Base-by-base conservation (phyloP, 2,888 invertebrate genomes). In the Hypolimnas misippus region DNA sequence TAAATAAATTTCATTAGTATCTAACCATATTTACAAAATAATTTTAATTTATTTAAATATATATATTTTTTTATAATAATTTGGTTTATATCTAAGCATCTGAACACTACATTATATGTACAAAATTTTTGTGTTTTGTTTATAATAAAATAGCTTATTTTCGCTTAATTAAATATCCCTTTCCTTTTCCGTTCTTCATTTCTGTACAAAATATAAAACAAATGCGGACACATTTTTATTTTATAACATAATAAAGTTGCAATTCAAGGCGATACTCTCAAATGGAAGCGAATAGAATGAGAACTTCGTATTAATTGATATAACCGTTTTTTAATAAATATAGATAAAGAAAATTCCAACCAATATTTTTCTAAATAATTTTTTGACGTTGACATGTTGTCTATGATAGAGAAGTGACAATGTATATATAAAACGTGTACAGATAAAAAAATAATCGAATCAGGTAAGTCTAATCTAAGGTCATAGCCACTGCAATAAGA, bases 401-500 rank as follows among this genome's bases (percentile, higher is more conserved):
- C 44, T 12, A 46, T 46, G 29, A 19, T 3, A 10, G 19, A 49
- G 8, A 29, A 49, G 49, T 49, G 49, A 29, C 17, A 52, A 19
- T 40, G 7, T 44, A 55, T 14, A 21, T 1, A 29, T 6, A 38
- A 40, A 21, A 40, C 29, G 50, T 40, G 49, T 38, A 40, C 35
- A 52, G 16, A 33, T 6, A n/a, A 40, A 25, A 1, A 17, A 17
- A 46, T 44, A 17, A 19, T 61, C 42, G 3, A 17, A 42, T n/a
- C 21, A 82, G 82, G 85, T 85, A 82, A 86, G 82, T 80, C 65
- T 69, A 59, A n/a, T 51, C 42, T 10, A 83, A 84, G 86, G 84
- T 86, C 87, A 92, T 89, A 91, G 91, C 91, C 90, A 90, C 92
- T 90, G 92, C 92, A 92, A 92, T 86, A 79, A 84, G 82, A 69